phyloP scores from a whole-genome alignment of 2,888 invertebrate species.

The Dinocampus coccinellae region DNA sequence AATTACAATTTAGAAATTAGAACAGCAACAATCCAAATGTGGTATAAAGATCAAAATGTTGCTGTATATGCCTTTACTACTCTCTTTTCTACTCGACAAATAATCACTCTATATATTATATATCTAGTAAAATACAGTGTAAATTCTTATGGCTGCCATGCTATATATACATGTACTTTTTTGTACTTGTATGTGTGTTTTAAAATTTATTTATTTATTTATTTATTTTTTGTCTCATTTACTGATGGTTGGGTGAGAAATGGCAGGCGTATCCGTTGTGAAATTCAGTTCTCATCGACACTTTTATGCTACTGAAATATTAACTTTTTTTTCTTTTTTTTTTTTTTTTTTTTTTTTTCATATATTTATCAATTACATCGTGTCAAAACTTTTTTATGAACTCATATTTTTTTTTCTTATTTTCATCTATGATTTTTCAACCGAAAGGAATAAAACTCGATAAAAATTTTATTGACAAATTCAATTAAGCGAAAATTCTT shows the following conservation, averaged over 20 bases:
- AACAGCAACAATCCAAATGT: slow-evolving; percentile 16
- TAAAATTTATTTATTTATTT: not conserved
- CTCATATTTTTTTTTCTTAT: no score
- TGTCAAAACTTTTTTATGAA: no score
- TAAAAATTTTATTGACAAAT: no score
- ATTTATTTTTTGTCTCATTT: not conserved
- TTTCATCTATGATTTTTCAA: no score
- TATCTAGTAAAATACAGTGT: not conserved
- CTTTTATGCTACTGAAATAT: slow-evolving; percentile 32
- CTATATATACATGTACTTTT: not conserved
- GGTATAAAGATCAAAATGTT: not conserved
- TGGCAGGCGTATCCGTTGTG: slow-evolving; percentile 19
- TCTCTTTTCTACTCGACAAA: not conserved
- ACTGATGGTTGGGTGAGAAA: slow-evolving; percentile 12
- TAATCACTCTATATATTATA: not conserved
- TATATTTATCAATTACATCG: no score
- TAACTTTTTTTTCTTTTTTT: no score
- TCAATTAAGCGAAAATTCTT: no score
- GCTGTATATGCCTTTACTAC: not conserved
- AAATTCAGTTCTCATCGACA: slow-evolving; percentile 21
- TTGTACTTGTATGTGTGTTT: not conserved
- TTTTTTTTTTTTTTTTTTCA: no score
- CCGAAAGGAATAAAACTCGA: no score
- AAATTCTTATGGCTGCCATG: not conserved
- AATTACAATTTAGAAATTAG: slow-evolving; percentile 7